These are phyloP conservation scores for Asteroscopus sphinx DNA, from an alignment of 2,888 invertebrate genomes.

Conservation along the genomic window DNA sequence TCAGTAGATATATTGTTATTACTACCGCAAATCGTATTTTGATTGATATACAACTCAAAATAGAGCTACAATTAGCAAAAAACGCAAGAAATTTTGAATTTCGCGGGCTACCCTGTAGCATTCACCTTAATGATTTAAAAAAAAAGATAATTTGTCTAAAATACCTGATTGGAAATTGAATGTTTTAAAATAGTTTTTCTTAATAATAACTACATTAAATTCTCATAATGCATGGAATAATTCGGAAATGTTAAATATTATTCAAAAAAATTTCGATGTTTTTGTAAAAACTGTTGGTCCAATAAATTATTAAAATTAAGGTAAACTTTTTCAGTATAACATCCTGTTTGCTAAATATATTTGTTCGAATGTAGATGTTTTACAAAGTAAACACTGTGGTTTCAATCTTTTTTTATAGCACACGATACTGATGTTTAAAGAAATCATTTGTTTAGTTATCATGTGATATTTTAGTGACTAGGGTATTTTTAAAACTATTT, in stretches of 20 bases:
- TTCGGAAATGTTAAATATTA: conserved; percentile 1
- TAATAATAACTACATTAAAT: too few species aligned
- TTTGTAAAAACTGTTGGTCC: neutral
- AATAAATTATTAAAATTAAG: neutral
- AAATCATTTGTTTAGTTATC: conserved; percentile 14
- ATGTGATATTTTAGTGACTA: neutral
- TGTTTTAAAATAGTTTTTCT: too few species aligned
- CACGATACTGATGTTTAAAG: conserved; percentile 4
- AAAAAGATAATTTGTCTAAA: too few species aligned
- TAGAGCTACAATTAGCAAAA: too few species aligned
- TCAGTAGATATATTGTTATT: too few species aligned
- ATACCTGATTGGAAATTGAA: too few species aligned
- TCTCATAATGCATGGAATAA: neutral
- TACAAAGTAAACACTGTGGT: conserved; percentile 8
- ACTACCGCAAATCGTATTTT: too few species aligned
- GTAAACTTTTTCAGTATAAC: neutral
- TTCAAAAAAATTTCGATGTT: neutral
- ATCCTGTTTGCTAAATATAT: neutral
- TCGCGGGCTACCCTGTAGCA: too few species aligned
- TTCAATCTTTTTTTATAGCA: neutral
- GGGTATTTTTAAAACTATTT: neutral
- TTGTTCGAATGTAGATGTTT: conserved; percentile 17
- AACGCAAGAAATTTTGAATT: too few species aligned
- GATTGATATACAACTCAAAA: too few species aligned
- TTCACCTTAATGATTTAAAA: too few species aligned